A percentile compares a stretch with the other conserved stretches of the same genome.
Conservation (phyloP, 2,888 invertebrate species). For the Serripes groenlandicus region DNA sequence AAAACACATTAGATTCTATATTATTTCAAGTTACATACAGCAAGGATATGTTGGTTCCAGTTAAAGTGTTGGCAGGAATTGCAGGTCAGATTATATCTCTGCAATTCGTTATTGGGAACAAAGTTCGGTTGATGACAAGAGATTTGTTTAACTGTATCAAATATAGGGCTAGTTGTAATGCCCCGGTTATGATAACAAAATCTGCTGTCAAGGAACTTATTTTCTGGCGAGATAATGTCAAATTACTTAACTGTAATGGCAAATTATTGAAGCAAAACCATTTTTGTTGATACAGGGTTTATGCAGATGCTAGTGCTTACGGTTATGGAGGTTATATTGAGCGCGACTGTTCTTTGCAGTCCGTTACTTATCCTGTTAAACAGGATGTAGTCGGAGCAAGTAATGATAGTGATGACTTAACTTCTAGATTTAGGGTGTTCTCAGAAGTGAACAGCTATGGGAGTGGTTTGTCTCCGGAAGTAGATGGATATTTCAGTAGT, state of each 20-base stretch:
- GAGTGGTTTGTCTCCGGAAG: too few relatives aligned
- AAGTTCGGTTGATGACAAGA: conserved; percentile 13
- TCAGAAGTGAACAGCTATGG: too few relatives aligned
- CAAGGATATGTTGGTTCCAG: neutral
- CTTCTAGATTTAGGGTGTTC: too few relatives aligned
- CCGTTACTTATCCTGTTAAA: too few relatives aligned
- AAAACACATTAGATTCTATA: neutral
- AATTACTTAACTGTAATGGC: neutral
- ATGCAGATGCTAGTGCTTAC: conserved; percentile 4
- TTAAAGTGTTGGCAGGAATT: neutral
- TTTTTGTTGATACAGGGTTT: neutral
- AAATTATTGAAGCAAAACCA: neutral
- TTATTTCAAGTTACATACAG: neutral
- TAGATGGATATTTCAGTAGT: too few relatives aligned
- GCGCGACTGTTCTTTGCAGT: too few relatives aligned
- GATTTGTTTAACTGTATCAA: conserved; percentile 13
- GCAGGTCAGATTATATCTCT: conserved; percentile 10
- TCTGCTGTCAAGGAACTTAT: neutral
- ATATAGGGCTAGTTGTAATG: neutral
- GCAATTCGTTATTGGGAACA: conserved; percentile 10
- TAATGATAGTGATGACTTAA: too few relatives aligned
- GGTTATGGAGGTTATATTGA: conserved; percentile 15
- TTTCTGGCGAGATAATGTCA: conserved; percentile 6
- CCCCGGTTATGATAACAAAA: neutral
- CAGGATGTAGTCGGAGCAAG: too few relatives aligned